A percentile compares a stretch with the other conserved stretches of the same genome.
These are phyloP conservation scores for Papilio polytes DNA, from an alignment of 1,140 invertebrate species.

Conservation along the genomic window DNA sequence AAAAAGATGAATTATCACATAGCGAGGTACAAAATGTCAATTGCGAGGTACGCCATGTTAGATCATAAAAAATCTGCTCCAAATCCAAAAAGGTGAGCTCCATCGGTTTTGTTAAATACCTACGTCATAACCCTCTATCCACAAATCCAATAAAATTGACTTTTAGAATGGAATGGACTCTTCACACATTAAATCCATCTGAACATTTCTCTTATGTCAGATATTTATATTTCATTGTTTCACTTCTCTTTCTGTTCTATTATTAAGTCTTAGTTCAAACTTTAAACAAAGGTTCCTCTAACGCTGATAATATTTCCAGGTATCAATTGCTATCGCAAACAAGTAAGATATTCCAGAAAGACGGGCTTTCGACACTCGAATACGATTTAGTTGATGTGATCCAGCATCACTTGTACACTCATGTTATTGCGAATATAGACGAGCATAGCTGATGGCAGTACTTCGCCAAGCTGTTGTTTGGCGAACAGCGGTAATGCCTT, in stretches of 20 bases:
- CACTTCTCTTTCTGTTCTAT: no score
- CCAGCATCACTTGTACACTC: slow-evolving; percentile 90
- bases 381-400: slow-evolving; percentile 90
- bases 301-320: slow-evolving; percentile 80
- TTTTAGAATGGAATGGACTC: no score
- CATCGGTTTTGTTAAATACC: not conserved
- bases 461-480: slow-evolving; percentile 83
- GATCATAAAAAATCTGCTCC: slow-evolving; percentile 94
- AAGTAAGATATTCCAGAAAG: slow-evolving; percentile 91
- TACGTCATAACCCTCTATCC: no score
- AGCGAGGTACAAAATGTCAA: slow-evolving; percentile 92
- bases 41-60: slow-evolving; percentile 96
- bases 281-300: not conserved
- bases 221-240: no score
- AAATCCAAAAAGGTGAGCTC: slow-evolving; percentile 92
- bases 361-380: slow-evolving; percentile 94
- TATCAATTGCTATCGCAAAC: slow-evolving; percentile 94
- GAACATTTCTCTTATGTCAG: no score
- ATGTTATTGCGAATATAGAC: slow-evolving; percentile 88
- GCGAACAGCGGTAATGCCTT: slow-evolving; percentile 70
- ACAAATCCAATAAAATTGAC: no score
- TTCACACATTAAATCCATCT: no score
- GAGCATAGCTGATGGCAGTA: slow-evolving; percentile 83
- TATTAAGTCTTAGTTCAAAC: no score
- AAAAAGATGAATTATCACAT: slow-evolving; percentile 92